Evolutionary conservation across 2,113 vertebrate genomes (phyloP).

Genomic region (Sylvilagus bachmani): DNA sequence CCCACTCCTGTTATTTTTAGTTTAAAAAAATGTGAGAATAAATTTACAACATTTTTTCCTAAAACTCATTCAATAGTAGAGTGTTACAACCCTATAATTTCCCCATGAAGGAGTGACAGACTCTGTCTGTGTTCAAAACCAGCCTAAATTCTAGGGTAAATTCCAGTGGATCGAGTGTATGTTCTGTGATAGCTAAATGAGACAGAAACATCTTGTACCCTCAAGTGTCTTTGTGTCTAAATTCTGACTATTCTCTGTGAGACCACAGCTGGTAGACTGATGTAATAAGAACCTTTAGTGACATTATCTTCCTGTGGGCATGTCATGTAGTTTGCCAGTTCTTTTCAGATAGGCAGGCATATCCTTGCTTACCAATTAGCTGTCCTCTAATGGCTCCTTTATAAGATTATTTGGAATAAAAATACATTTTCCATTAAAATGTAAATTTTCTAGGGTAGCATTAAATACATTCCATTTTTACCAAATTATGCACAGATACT

Average conservation of each 20-base stretch:
- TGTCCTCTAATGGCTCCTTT: neutral
- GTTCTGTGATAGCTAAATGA: neutral
- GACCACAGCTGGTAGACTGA: neutral
- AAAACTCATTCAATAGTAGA: neutral
- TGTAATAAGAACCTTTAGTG: neutral
- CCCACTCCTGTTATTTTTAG: neutral
- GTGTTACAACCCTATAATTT: conserved; percentile 16
- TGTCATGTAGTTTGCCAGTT: neutral
- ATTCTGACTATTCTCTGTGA: neutral
- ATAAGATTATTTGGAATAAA: conserved; percentile 17
- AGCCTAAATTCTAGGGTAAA: neutral
- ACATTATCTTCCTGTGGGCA: neutral
- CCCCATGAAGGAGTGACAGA: conserved; percentile 19
- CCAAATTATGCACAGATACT: neutral
- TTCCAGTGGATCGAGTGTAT: neutral
- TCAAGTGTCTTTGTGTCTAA: conserved; percentile 42
- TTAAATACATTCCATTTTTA: conserved; percentile 43
- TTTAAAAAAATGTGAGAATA: conserved; percentile 27
- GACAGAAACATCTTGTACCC: neutral
- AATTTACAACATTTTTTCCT: neutral
- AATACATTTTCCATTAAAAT: conserved; percentile 56
- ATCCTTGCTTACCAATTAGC: neutral
- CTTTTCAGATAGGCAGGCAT: neutral
- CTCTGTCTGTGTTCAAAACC: neutral
- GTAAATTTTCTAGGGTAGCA: neutral